These are phyloP conservation scores for Aphidius colemani DNA, from an alignment of 2,888 invertebrate genomes.

Conservation along the genomic window DNA sequence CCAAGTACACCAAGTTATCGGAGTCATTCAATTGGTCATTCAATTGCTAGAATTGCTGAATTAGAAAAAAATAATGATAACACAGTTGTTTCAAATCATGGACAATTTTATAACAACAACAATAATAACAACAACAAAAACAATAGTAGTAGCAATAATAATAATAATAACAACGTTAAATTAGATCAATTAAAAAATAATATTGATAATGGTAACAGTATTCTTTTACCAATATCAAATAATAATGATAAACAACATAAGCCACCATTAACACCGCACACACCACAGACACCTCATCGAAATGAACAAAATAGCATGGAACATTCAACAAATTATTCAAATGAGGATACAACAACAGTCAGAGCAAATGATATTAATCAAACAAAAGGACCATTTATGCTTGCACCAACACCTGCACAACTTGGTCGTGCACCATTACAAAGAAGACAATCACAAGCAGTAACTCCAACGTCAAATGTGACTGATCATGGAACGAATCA, in stretches of 20 bases:
- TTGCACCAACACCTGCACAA: conserved; percentile 94
- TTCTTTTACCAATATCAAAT: conserved; percentile 39
- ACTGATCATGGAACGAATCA: conserved; percentile 55
- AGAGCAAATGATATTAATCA: conserved; percentile 46
- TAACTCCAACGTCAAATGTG: conserved; percentile 52
- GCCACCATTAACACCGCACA: conserved; percentile 52
- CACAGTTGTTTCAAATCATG: conserved; percentile 46
- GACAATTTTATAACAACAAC: conserved; percentile 49
- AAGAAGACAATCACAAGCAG: conserved; percentile 76
- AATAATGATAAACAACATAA: conserved; percentile 46
- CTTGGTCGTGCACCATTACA: conserved; percentile 88
- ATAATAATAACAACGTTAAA: conserved; percentile 3
- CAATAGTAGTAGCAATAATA: no score
- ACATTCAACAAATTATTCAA: conserved; percentile 45
- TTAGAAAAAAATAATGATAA: conserved; percentile 47
- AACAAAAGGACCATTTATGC: conserved; percentile 67
- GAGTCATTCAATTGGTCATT: conserved; percentile 39
- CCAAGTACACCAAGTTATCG: conserved; percentile 52
- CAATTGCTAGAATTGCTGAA: conserved; percentile 53
- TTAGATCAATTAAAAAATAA: conserved; percentile 51
- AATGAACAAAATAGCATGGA: conserved; percentile 45
- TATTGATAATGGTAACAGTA: conserved; percentile 38
- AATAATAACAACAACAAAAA: no score
- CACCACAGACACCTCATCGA: conserved; percentile 48
- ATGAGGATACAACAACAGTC: conserved; percentile 44